Percentiles rank a stretch among this genome's conserved stretches.
Evolutionary conservation across 2,797 vertebrate species (phyloP).

Genomic region (Meriones psammophilus): DNA sequence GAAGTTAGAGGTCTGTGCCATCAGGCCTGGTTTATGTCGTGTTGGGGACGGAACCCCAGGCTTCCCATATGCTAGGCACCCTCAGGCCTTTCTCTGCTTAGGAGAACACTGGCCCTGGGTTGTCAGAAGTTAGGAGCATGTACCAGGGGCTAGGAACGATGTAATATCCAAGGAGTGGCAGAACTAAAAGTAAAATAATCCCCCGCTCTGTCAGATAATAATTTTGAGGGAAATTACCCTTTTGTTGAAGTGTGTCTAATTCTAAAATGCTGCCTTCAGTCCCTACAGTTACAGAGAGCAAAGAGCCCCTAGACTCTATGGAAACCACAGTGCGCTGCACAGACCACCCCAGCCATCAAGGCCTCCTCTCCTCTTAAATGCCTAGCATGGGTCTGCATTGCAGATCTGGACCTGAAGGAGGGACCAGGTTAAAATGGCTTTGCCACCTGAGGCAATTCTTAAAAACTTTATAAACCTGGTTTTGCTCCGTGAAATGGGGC

Average conservation of each 20-base stretch:
- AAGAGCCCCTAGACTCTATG: not conserved
- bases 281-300: not conserved
- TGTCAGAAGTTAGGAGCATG: not conserved
- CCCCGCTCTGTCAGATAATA: not conserved
- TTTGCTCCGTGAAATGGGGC: slow-evolving; percentile 64
- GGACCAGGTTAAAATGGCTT: slow-evolving; percentile 25
- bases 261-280: slow-evolving; percentile 30
- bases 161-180: not conserved
- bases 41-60: not conserved
- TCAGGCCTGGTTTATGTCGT: not conserved
- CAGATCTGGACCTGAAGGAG: not conserved
- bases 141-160: not conserved
- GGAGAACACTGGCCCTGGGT: not conserved
- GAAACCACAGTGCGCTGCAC: not conserved
- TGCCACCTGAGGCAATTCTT: slow-evolving; percentile 3
- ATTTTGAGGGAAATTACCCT: slow-evolving; percentile 47
- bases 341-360: not conserved
- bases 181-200: not conserved
- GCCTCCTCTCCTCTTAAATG: not conserved
- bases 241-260: not conserved
- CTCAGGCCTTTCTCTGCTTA: not conserved
- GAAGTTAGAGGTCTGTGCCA: not conserved
- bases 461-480: slow-evolving; percentile 53
- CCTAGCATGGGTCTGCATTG: not conserved
- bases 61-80: not conserved